These are phyloP conservation scores for Telenomus remus DNA, from an alignment of 1,140 invertebrate genomes.

Conservation along the genomic window DNA sequence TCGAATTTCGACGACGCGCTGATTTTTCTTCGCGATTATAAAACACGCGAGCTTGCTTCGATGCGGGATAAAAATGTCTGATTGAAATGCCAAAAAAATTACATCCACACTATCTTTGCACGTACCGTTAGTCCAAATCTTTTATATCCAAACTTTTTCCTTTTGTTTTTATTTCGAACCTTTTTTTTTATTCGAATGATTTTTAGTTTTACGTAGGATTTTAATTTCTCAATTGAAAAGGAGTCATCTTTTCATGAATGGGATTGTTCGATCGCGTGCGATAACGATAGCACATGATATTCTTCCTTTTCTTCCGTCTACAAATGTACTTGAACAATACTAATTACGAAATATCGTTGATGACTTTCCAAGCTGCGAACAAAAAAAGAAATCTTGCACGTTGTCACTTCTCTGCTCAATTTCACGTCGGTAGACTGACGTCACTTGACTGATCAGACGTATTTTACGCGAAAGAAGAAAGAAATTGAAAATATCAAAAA, in stretches of 20 bases:
- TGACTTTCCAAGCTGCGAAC: conserved; percentile 2
- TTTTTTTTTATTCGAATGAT: too few relatives aligned
- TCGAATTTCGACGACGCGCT: conserved; percentile 45
- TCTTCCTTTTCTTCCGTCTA: conserved; percentile 4
- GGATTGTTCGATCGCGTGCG: background rate
- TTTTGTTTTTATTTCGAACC: too few relatives aligned
- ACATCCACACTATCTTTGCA: too few relatives aligned
- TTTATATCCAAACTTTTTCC: too few relatives aligned
- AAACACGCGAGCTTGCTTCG: conserved; percentile 10
- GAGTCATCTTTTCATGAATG: too few relatives aligned
- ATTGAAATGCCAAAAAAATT: background rate
- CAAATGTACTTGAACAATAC: conserved; percentile 9
- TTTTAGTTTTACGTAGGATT: too few relatives aligned
- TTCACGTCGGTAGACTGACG: conserved; percentile 21
- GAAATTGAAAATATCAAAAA: background rate
- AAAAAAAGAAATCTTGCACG: background rate
- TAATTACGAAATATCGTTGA: conserved; percentile 9
- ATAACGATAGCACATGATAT: conserved; percentile 1
- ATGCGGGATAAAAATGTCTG: conserved; percentile 7
- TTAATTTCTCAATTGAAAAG: too few relatives aligned
- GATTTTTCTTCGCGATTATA: conserved; percentile 50
- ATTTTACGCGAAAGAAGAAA: conserved; percentile 6
- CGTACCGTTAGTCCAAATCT: too few relatives aligned
- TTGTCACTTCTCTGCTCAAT: conserved; percentile 5
- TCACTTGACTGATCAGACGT: conserved; percentile 6